Evolutionary conservation across 2,888 invertebrate genomes (phyloP).

Genomic region (Tiphia femorata): DNA sequence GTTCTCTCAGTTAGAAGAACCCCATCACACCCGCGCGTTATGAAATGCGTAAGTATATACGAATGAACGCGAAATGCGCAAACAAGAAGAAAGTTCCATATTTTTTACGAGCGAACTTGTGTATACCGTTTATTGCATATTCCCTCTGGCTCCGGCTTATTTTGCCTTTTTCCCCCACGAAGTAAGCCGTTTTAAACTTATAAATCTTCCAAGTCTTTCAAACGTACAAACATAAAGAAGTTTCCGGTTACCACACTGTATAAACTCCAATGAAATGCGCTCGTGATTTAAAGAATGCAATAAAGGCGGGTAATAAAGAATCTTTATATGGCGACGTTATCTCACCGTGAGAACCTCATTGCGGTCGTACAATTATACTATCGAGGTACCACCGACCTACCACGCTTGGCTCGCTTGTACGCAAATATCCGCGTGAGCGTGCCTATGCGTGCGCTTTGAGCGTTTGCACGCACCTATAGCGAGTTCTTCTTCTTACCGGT

Average conservation of each 20-base stretch:
- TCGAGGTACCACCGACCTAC: no score
- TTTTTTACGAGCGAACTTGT: conserved; percentile 22
- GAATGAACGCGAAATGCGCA: no score
- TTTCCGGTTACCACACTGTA: conserved; percentile 19
- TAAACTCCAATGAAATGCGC: conserved; percentile 30
- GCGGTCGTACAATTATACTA: conserved; percentile 8
- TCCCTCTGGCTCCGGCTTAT: not conserved
- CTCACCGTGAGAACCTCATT: no score
- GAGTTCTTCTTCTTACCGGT: no score
- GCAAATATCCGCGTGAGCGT: no score
- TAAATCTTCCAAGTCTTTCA: conserved; percentile 22
- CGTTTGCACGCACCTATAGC: no score
- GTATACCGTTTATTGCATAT: conserved; percentile 13
- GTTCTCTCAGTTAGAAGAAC: no score
- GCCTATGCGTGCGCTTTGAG: no score
- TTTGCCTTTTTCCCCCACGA: conserved; percentile 9
- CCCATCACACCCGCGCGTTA: no score
- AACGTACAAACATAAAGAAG: conserved; percentile 24
- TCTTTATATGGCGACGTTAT: no score
- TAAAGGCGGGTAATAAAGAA: conserved; percentile 23
- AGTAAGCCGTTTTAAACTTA: conserved; percentile 29
- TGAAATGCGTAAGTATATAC: no score
- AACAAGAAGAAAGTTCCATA: conserved; percentile 10
- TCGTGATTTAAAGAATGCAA: conserved; percentile 32
- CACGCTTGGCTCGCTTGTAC: no score